Evolutionary conservation across 2,797 vertebrate genomes (phyloP).

Genomic region (Gephyroberyx darwinii): DNA sequence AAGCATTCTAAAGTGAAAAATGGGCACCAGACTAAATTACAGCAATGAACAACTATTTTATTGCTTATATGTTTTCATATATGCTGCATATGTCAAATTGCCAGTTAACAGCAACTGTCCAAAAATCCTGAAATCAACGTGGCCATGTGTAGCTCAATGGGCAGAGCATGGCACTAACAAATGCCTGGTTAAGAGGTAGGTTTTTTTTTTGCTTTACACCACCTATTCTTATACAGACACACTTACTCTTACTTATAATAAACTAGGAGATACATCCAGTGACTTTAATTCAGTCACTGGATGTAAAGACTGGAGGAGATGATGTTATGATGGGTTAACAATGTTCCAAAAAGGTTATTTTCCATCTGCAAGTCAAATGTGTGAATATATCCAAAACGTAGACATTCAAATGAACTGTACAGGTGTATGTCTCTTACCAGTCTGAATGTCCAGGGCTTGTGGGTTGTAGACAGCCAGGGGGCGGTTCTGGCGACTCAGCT

Average conservation of each 20-base stretch:
- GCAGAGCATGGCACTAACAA: no score
- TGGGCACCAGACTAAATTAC: conserved; percentile 15
- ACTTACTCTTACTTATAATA: no score
- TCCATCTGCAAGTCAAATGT: not conserved
- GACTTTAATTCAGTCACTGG: not conserved
- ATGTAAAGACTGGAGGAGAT: not conserved
- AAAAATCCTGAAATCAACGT: not conserved
- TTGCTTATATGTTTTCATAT: not conserved
- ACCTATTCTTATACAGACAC: no score
- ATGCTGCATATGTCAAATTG: no score
- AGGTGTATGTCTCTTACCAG: conserved; percentile 83
- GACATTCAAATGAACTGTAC: not conserved
- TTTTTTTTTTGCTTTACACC: no score
- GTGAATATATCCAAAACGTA: not conserved
- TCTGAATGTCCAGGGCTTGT: conserved; percentile 87
- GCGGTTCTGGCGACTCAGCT: conserved; percentile 85
- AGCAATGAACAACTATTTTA: conserved; percentile 9
- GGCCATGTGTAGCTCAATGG: no score
- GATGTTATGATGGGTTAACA: no score
- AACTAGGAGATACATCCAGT: not conserved
- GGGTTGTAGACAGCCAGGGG: conserved; percentile 96
- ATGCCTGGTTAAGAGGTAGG: no score
- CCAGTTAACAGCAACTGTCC: not conserved
- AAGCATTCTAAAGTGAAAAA: conserved; percentile 31
- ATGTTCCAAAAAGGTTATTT: no score